phyloP scores from a whole-genome alignment of 2,797 vertebrate genomes.

The Champsocephalus gunnari region DNA sequence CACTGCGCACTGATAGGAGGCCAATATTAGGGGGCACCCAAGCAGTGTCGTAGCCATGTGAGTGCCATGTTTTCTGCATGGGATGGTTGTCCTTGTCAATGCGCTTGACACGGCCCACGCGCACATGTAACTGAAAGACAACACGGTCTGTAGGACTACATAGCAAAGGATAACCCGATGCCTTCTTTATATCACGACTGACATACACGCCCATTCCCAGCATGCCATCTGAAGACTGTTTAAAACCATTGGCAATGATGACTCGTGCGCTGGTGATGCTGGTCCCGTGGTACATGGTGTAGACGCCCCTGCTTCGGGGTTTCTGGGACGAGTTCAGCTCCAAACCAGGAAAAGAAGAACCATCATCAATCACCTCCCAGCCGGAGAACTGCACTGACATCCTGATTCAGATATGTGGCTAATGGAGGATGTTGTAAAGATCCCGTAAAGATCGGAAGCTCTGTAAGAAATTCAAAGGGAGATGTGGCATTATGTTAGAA shows the following conservation, averaged over 20 bases:
- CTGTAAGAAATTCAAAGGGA: background rate
- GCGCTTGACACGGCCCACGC: conserved; percentile 76
- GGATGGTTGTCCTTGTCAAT: conserved; percentile 77
- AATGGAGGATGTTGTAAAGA: background rate
- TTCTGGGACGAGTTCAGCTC: conserved; percentile 59
- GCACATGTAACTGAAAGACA: conserved; percentile 69
- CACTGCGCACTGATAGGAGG: conserved; percentile 72
- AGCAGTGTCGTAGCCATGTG: conserved; percentile 77
- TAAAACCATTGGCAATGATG: conserved; percentile 76
- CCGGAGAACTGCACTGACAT: conserved; percentile 69
- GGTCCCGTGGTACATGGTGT: conserved; percentile 84
- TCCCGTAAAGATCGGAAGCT: background rate
- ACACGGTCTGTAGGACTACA: conserved; percentile 29
- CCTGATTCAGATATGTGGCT: background rate
- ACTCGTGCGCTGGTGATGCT: conserved; percentile 51
- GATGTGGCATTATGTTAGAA: background rate
- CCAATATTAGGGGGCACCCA: conserved; percentile 82
- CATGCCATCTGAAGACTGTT: conserved; percentile 72
- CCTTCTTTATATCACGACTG: conserved; percentile 79
- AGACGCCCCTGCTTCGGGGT: conserved; percentile 67
- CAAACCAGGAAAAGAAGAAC: conserved; percentile 41
- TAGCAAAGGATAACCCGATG: conserved; percentile 65
- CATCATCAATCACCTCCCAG: conserved; percentile 71
- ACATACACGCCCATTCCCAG: conserved; percentile 81
- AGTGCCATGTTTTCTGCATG: conserved; percentile 72